Evolutionary conservation across 2,113 vertebrate species (phyloP).

Genomic region (Pachyramphus minor): DNA sequence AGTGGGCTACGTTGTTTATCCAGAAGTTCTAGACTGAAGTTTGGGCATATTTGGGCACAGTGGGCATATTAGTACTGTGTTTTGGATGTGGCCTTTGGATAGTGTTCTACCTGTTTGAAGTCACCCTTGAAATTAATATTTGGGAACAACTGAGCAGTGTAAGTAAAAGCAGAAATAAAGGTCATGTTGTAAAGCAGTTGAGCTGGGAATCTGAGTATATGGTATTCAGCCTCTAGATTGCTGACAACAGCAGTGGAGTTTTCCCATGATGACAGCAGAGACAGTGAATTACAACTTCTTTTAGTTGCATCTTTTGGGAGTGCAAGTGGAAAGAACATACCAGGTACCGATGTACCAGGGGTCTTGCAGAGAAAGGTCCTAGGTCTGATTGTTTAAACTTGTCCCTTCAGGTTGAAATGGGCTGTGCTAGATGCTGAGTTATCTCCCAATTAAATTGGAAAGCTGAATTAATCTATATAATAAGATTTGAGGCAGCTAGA

Average conservation of each 20-base stretch:
- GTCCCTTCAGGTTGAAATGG: background rate
- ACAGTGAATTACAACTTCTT: background rate
- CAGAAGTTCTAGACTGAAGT: background rate
- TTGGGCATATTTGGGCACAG: background rate
- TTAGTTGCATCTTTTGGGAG: fast-evolving
- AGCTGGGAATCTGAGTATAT: background rate
- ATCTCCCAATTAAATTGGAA: background rate
- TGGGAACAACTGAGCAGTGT: background rate
- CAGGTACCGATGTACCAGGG: fast-evolving
- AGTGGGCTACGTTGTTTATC: background rate
- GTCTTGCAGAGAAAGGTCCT: background rate
- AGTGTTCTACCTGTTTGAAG: background rate
- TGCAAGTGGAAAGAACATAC: background rate
- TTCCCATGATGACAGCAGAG: background rate
- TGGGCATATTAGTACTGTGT: background rate
- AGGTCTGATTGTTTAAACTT: background rate
- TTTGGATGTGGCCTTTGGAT: background rate
- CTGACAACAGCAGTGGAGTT: background rate
- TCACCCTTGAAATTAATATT: background rate
- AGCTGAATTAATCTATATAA: background rate
- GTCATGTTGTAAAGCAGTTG: background rate
- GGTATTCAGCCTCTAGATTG: background rate
- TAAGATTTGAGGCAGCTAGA: background rate
- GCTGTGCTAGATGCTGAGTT: background rate
- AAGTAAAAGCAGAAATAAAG: background rate